Percentiles rank a stretch among this genome's conserved stretches.
phyloP scores from a whole-genome alignment of 2,797 vertebrate genomes.

The Falco naumanni region DNA sequence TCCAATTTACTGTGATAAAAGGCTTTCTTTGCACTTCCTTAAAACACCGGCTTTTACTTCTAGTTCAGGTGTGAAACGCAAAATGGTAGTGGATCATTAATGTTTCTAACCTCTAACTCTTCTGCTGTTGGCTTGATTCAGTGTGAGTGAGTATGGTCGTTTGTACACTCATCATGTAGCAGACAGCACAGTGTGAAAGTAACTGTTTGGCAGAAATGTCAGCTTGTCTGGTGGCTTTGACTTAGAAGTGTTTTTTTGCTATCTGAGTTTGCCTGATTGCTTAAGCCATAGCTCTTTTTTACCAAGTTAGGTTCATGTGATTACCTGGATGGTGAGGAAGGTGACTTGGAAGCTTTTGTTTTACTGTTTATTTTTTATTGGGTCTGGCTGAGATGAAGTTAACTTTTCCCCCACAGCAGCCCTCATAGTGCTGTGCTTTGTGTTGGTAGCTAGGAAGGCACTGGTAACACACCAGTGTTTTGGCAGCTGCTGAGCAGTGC shows the following conservation, averaged over 20 bases:
- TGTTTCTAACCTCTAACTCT: background rate
- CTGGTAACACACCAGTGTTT: no score
- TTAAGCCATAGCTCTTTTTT: background rate
- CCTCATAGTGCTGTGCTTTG: no score
- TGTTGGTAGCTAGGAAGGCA: no score
- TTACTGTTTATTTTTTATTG: background rate
- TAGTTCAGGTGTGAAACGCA: background rate
- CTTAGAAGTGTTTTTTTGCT: background rate
- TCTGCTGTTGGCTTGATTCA: background rate
- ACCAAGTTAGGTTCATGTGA: background rate
- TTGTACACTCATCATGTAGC: accelerated
- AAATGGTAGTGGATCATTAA: background rate
- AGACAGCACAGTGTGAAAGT: background rate
- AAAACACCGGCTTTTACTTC: background rate
- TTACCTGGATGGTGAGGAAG: background rate
- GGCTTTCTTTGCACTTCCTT: background rate
- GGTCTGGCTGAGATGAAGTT: no score
- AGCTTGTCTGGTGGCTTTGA: background rate
- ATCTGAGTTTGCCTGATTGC: background rate
- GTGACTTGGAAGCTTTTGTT: background rate
- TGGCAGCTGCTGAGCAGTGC: no score
- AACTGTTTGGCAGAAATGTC: background rate
- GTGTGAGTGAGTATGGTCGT: background rate
- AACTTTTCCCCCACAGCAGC: no score
- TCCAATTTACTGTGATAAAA: background rate